Conservation (phyloP, 2,797 vertebrate species). For the Chromis chromis region DNA sequence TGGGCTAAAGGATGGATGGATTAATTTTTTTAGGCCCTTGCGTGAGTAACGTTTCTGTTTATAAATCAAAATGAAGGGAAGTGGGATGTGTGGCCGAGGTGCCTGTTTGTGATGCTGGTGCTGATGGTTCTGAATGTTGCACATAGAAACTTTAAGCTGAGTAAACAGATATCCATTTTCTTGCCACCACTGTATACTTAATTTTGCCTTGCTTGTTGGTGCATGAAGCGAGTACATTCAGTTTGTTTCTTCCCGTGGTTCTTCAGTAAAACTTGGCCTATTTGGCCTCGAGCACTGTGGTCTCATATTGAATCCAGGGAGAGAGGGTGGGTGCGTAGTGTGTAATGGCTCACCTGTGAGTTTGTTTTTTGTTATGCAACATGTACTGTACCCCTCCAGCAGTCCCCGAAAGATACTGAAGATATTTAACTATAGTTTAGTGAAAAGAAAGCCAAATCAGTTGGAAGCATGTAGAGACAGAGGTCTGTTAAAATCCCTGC, state of each 20-base stretch:
- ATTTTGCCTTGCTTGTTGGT: background rate
- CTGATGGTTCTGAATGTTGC: too few species aligned
- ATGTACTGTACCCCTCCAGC: background rate
- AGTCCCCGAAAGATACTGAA: background rate
- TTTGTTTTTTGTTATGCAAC: conserved; percentile 20
- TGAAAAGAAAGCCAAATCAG: conserved; percentile 3
- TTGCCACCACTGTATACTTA: background rate
- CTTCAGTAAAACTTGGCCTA: conserved; percentile 20
- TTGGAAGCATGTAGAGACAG: conserved; percentile 26
- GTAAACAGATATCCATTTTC: background rate
- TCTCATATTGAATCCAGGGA: background rate
- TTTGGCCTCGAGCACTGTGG: background rate
- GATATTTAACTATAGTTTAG: conserved; percentile 17
- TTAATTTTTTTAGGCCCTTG: too few species aligned
- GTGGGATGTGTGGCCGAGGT: too few species aligned
- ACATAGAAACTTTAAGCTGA: background rate
- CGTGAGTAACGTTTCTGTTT: too few species aligned
- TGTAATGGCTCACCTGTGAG: conserved; percentile 1
- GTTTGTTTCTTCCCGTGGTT: background rate
- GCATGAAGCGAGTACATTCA: background rate
- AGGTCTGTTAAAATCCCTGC: conserved; percentile 28
- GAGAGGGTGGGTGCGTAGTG: background rate
- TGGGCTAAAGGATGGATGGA: too few species aligned
- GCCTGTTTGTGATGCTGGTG: too few species aligned
- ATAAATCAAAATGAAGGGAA: too few species aligned